phyloP scores from a whole-genome alignment of 2,113 vertebrate genomes.

The Rattus rattus region DNA sequence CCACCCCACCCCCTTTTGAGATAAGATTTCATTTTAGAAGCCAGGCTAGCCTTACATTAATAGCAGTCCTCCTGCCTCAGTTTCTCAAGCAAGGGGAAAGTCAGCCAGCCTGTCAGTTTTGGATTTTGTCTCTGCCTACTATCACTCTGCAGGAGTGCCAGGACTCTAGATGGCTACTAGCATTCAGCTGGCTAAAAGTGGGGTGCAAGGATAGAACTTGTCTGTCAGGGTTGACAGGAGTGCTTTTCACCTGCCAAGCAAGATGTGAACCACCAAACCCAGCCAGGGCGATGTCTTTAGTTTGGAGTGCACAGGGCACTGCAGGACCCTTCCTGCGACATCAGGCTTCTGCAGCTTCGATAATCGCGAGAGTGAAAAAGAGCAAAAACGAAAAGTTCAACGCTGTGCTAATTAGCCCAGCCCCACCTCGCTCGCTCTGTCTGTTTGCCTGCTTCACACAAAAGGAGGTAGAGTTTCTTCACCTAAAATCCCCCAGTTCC shows the following conservation, averaged over 20 bases:
- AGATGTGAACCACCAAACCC: neutral
- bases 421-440: neutral
- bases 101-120: no score
- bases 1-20: neutral
- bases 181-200: no score
- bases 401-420: neutral
- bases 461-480: neutral
- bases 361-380: neutral
- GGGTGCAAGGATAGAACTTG: no score
- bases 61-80: neutral
- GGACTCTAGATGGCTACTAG: no score
- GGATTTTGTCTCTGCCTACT: no score
- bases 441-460: neutral
- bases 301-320: neutral
- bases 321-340: accelerated
- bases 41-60: neutral
- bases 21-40: neutral
- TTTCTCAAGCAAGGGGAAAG: neutral
- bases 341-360: accelerated
- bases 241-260: no score
- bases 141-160: no score
- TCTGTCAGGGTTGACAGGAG: no score
- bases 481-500: neutral
- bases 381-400: neutral
- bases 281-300: neutral